phyloP scores from a whole-genome alignment of 2,797 vertebrate genomes.

The Amphiprion clarkii region DNA sequence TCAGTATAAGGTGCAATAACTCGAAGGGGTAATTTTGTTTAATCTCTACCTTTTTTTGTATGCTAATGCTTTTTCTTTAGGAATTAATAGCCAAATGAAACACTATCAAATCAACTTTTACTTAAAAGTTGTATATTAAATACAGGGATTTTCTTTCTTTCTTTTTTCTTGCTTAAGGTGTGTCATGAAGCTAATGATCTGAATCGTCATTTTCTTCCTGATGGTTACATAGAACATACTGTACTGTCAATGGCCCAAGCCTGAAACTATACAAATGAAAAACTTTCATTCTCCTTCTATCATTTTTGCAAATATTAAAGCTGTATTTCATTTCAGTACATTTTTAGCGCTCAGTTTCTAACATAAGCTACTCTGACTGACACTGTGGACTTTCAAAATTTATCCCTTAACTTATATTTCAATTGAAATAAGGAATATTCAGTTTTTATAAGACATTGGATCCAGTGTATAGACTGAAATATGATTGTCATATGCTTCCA shows the following conservation, averaged over 20 bases:
- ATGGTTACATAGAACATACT: conserved; percentile 20
- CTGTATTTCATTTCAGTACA: conserved; percentile 60
- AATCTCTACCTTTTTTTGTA: not conserved
- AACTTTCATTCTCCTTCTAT: conserved; percentile 23
- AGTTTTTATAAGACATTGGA: not conserved
- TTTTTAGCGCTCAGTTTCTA: conserved; percentile 44
- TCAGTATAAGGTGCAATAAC: not conserved
- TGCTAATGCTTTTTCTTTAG: conserved; percentile 7
- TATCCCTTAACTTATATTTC: conserved; percentile 10
- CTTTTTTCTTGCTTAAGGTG: not conserved
- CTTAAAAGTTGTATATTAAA: not conserved
- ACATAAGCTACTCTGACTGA: conserved; percentile 24
- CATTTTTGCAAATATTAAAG: conserved; percentile 60
- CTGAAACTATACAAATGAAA: conserved; percentile 58
- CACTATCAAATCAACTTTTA: not conserved
- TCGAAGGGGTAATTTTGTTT: not conserved
- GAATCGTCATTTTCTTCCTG: conserved; percentile 10
- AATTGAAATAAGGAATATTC: conserved; percentile 21
- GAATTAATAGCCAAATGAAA: conserved; percentile 4
- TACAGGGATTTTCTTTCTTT: not conserved
- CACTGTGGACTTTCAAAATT: conserved; percentile 40
- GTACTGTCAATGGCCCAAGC: conserved; percentile 21
- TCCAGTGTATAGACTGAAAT: not conserved
- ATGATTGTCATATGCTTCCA: not conserved
- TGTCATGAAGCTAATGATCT: not conserved